phyloP scores from a whole-genome alignment of 2,113 vertebrate species.

The Nothoprocta perdicaria region DNA sequence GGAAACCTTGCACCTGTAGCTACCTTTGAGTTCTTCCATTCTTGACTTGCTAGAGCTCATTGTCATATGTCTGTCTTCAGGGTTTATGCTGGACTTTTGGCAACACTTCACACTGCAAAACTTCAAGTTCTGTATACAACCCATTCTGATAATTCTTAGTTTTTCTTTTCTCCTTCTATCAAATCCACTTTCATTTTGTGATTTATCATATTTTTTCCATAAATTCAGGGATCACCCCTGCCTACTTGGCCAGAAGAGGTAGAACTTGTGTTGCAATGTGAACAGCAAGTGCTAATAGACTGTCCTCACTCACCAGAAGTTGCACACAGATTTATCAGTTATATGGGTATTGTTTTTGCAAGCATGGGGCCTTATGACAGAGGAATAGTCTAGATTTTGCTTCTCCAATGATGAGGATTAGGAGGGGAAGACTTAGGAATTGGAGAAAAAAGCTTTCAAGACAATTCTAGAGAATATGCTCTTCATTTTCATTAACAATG shows the following conservation, averaged over 20 bases:
- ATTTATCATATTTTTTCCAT: too few species aligned
- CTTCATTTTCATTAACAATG: neutral
- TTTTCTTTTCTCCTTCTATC: too few species aligned
- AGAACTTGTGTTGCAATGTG: neutral
- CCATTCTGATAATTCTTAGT: too few species aligned
- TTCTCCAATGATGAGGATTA: neutral
- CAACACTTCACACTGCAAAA: too few species aligned
- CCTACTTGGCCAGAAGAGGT: neutral
- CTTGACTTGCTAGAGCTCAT: too few species aligned
- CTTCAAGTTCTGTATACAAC: too few species aligned
- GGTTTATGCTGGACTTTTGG: too few species aligned
- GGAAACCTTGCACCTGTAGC: too few species aligned
- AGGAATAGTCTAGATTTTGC: neutral
- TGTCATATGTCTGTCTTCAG: too few species aligned
- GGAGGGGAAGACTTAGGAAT: neutral
- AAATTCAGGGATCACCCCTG: too few species aligned
- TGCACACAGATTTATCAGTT: neutral
- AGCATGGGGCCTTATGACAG: neutral
- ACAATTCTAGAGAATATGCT: neutral
- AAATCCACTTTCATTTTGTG: too few species aligned
- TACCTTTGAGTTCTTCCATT: too few species aligned
- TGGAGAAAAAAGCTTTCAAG: neutral
- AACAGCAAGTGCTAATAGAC: neutral
- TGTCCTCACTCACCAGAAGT: fast-evolving
- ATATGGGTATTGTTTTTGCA: fast-evolving